phyloP scores from a whole-genome alignment of 1,140 invertebrate species.

The Lysiphlebus fabarum region DNA sequence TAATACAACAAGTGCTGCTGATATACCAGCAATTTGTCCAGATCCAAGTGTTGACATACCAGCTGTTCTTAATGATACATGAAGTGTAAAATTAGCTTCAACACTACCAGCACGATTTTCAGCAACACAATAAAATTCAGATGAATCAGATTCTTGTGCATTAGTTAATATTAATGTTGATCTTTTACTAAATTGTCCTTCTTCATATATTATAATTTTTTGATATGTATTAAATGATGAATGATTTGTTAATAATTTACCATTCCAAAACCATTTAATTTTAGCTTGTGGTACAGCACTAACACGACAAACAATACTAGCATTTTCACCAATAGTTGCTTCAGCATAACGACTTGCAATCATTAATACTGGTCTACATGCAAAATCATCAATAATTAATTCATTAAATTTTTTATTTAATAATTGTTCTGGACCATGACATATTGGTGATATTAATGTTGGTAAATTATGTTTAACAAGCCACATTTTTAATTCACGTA shows the following conservation, averaged over 20 bases:
- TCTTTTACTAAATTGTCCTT: constrained; percentile 66
- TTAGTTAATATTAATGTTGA: constrained; percentile 81
- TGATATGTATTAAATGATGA: constrained; percentile 77
- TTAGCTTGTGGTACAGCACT: constrained; percentile 76
- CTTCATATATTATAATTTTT: constrained; percentile 75
- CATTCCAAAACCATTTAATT: constrained; percentile 86
- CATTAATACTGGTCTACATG: constrained; percentile 79
- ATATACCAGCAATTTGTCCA: constrained; percentile 80
- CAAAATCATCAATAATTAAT: constrained; percentile 77
- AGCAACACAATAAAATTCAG: constrained; percentile 86
- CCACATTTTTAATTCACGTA: constrained; percentile 81
- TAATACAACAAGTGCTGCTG: constrained; percentile 74
- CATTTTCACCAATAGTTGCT: constrained; percentile 76
- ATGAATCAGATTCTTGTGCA: constrained; percentile 82
- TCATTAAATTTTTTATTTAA: constrained; percentile 70
- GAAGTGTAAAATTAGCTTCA: constrained; percentile 87
- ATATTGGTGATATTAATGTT: constrained; percentile 71
- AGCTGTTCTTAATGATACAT: constrained; percentile 71
- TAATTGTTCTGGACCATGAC: constrained; percentile 67
- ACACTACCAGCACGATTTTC: constrained; percentile 88
- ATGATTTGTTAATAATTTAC: constrained; percentile 74
- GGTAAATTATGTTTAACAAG: constrained; percentile 79
- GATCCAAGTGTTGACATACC: constrained; percentile 77
- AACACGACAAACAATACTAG: constrained; percentile 76
- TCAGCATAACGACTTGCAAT: constrained; percentile 73